These are phyloP conservation scores for Rotaria magnacalcarata DNA, from an alignment of 2,888 invertebrate species.

Conservation along the genomic window DNA sequence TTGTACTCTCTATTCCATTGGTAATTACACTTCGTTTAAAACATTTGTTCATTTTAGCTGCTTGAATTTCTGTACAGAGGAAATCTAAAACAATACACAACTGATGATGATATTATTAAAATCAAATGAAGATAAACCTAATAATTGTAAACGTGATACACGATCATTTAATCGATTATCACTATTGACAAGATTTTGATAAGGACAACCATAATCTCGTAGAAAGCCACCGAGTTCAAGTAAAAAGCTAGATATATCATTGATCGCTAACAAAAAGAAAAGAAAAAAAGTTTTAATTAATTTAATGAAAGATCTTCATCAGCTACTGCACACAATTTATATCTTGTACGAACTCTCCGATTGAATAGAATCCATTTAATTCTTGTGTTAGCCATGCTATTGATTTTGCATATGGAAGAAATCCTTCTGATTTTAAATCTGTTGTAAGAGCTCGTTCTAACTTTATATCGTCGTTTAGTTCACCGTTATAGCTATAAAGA, in stretches of 20 bases:
- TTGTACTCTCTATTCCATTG: neutral
- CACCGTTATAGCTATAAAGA: neutral
- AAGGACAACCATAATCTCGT: constrained; percentile 25
- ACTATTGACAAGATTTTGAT: neutral
- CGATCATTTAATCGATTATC: constrained; percentile 7
- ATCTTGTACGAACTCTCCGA: neutral
- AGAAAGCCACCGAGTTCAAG: neutral
- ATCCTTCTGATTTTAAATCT: neutral
- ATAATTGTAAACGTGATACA: constrained; percentile 1
- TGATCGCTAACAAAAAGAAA: neutral
- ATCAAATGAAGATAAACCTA: neutral
- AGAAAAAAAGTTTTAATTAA: too few species aligned
- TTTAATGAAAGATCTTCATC: neutral
- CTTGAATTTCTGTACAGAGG: constrained; percentile 40
- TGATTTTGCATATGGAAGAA: neutral
- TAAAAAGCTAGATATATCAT: neutral
- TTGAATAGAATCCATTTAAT: neutral
- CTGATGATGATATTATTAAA: too few species aligned
- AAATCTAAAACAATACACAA: neutral
- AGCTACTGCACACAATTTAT: neutral
- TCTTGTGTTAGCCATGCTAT: constrained; percentile 1
- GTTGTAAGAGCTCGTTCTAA: neutral
- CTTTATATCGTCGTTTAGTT: neutral
- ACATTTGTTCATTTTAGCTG: constrained; percentile 27
- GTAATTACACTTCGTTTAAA: constrained; percentile 15